Conservation (phyloP, 2,888 invertebrate genomes). For the Antheraea yamamai region DNA sequence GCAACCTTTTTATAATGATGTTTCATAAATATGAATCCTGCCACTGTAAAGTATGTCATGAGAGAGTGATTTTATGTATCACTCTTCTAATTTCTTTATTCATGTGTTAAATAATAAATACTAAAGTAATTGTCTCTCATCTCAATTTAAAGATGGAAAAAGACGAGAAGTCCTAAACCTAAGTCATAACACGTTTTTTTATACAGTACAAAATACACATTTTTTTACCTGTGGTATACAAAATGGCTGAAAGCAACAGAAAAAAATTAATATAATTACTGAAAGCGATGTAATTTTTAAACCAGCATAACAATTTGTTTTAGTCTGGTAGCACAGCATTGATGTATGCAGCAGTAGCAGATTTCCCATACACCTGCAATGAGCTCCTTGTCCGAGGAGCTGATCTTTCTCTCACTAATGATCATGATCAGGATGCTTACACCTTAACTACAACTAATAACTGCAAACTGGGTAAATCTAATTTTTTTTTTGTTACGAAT, state of each 20-base stretch:
- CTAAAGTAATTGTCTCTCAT: too few relatives aligned
- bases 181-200: background rate
- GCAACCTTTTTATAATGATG: too few relatives aligned
- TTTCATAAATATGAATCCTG: too few relatives aligned
- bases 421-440: constrained; percentile 92
- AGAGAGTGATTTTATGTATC: too few relatives aligned
- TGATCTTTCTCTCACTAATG: constrained; percentile 90
- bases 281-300: background rate
- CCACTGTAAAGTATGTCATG: too few relatives aligned
- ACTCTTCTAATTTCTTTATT: too few relatives aligned
- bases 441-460: constrained; percentile 87
- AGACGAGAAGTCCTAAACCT: background rate
- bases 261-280: background rate
- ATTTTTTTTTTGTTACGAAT: background rate
- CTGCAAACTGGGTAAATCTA: constrained; percentile 73
- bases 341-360: constrained; percentile 95
- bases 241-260: background rate
- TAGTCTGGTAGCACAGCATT: constrained; percentile 94
- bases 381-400: constrained; percentile 91
- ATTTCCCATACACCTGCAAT: constrained; percentile 94
- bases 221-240: background rate
- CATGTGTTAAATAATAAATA: too few relatives aligned
- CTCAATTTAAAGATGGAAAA: background rate
- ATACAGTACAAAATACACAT: background rate
- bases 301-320: constrained; percentile 35